Evolutionary conservation across 2,797 vertebrate species (phyloP).

Genomic region (Catostomus latipinnis): DNA sequence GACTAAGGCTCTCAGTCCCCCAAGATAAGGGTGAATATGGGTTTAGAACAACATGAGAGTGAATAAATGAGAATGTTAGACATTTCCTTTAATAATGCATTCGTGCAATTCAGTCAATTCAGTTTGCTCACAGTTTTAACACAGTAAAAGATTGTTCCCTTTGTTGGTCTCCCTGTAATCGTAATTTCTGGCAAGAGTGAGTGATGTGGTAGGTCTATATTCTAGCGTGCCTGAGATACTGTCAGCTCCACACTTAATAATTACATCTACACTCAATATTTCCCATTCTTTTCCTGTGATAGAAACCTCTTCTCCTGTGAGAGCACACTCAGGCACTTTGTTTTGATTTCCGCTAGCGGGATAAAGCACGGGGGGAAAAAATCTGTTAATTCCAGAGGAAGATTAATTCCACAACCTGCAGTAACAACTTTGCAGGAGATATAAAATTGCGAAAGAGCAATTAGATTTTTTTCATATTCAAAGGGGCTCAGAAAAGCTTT

Average conservation of each 20-base stretch:
- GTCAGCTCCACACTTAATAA: slow-evolving; percentile 52
- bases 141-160: slow-evolving; percentile 14
- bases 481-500: slow-evolving; percentile 12
- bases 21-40: no score
- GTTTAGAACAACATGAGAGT: no score
- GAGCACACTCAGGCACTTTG: slow-evolving; percentile 53
- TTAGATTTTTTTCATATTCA: slow-evolving; percentile 21
- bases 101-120: no score
- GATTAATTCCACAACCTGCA: not conserved
- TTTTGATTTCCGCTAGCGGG: slow-evolving; percentile 50
- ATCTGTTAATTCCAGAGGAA: not conserved
- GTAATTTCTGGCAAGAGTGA: not conserved
- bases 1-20: no score
- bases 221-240: slow-evolving; percentile 14
- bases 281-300: slow-evolving; percentile 30
- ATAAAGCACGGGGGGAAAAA: not conserved
- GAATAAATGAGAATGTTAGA: no score
- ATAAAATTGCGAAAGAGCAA: slow-evolving; percentile 6
- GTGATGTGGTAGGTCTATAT: slow-evolving; percentile 2
- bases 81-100: no score
- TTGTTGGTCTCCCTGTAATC: not conserved
- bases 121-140: not conserved
- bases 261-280: slow-evolving; percentile 63
- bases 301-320: slow-evolving; percentile 41
- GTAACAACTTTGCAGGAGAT: not conserved